A percentile compares a stretch with the other conserved stretches of the same genome.
Evolutionary conservation across 1,140 invertebrate species (phyloP).

Genomic region (Bactericera cockerelli): DNA sequence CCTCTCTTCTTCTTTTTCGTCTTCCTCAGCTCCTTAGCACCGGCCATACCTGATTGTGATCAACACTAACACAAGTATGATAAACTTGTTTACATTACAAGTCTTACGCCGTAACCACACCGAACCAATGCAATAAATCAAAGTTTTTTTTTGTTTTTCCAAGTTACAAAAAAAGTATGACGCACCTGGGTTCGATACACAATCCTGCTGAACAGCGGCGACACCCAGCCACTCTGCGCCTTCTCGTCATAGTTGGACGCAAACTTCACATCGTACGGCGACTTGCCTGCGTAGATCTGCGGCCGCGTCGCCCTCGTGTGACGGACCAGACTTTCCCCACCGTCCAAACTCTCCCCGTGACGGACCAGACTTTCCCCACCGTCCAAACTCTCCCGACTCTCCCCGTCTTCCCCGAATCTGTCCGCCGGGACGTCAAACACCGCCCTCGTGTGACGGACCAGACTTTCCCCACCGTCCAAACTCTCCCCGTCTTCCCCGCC

Average conservation of each 20-base stretch:
- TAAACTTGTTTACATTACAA: too few species aligned
- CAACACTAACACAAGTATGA: too few species aligned
- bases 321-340: slow-evolving; percentile 11
- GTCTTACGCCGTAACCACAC: too few species aligned
- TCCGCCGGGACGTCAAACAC: background rate
- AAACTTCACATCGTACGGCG: slow-evolving; percentile 58
- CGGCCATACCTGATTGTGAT: too few species aligned
- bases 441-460: slow-evolving; percentile 8
- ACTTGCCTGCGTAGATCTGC: slow-evolving; percentile 40
- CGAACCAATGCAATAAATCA: too few species aligned
- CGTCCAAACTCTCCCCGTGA: background rate
- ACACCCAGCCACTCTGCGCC: slow-evolving; percentile 61
- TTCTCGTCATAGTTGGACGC: slow-evolving; percentile 68
- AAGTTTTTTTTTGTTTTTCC: too few species aligned
- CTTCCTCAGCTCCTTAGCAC: too few species aligned
- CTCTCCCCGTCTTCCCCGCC: slow-evolving; percentile 4
- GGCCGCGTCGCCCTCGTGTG: slow-evolving; percentile 8
- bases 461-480: background rate
- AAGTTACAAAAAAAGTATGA: too few species aligned
- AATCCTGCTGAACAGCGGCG: slow-evolving; percentile 82
- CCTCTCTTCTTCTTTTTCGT: too few species aligned
- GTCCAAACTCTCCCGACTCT: background rate
- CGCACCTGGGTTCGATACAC: slow-evolving; percentile 56
- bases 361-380: slow-evolving; percentile 11
- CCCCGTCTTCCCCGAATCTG: background rate